Evolutionary conservation across 2,797 vertebrate species (phyloP), one percentile per base, ranked within the genome.

Genomic region (Gila robusta): DNA sequence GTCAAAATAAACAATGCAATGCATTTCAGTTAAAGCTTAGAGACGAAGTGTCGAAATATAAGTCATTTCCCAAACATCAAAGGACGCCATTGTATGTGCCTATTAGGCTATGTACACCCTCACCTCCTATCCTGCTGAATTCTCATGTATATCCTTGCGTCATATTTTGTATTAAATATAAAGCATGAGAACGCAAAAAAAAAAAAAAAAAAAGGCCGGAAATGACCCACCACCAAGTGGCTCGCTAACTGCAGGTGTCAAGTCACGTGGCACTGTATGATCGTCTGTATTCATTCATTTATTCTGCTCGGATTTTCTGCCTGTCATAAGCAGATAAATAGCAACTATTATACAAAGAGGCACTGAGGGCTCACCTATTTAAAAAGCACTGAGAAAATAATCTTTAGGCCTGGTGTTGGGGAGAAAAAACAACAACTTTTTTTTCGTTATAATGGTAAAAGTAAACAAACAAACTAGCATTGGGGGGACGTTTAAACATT

Each of bases 221-320:
- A 67, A 67, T 39, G 35, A n/a, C 44, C 82, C 62, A n/a, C 26
- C 2, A n/a, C 26, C 3, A 78, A 89, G 56, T 81, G 71, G 89
- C 89, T 93, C 90, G 81, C 89, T 89, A 91, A 90, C 93, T 91
- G 95, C 95, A 95, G 94, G 94, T 95, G 95, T 91, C 91, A 89
- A 88, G 91, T 94, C 91, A 93, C 91, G 91, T 93, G 91, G 80
- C 88, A 84, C 78, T 87, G 89, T 89, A 90, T 91, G 93, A 94
- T 94, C 93, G 92, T 90, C 93, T 93, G 91, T 93, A 93, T 94
- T 93, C 95, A 96, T 93, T 94, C 85, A 90, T 94, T 92, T 90
- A 94, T 94, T 95, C 93, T 93, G 91, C 88, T 93, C 91, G 93
- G 92, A 96, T 96, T 94, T 96, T 96, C 93, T 95, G 94, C 95